Percentiles rank a stretch among this genome's conserved stretches.
These are phyloP conservation scores for Trinorchestia longiramus DNA, from an alignment of 1,140 invertebrate species.

Conservation along the genomic window DNA sequence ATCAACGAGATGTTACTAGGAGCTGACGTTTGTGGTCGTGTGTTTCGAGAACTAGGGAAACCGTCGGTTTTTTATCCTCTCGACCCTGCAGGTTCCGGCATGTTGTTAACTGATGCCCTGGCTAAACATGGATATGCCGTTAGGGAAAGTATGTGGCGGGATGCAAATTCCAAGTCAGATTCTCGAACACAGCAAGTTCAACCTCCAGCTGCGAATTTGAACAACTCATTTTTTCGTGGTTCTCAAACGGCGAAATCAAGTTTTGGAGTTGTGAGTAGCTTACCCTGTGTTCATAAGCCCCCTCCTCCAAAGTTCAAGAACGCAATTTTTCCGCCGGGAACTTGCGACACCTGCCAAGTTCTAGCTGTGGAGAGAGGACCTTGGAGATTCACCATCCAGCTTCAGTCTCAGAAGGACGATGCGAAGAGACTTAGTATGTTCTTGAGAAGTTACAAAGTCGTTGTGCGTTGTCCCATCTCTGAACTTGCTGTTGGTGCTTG, in stretches of 20 bases:
- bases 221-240: not conserved
- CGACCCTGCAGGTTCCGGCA: constrained; percentile 25
- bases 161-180: not conserved
- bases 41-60: not conserved
- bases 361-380: not conserved
- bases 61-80: constrained; percentile 11
- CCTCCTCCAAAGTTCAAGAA: not conserved
- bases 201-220: not conserved
- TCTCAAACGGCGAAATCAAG: not conserved
- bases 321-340: not conserved
- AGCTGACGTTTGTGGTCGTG: not conserved
- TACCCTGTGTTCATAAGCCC: not conserved
- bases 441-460: not conserved
- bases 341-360: not conserved
- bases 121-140: not conserved
- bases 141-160: not conserved
- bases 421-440: not conserved
- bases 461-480: not conserved
- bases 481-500: not conserved
- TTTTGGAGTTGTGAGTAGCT: not conserved
- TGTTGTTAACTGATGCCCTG: constrained; percentile 4
- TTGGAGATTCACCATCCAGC: not conserved
- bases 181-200: not conserved
- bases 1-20: constrained; percentile 34
- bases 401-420: not conserved